phyloP scores from a whole-genome alignment of 2,888 invertebrate species.

The Plemyria rubiginata region DNA sequence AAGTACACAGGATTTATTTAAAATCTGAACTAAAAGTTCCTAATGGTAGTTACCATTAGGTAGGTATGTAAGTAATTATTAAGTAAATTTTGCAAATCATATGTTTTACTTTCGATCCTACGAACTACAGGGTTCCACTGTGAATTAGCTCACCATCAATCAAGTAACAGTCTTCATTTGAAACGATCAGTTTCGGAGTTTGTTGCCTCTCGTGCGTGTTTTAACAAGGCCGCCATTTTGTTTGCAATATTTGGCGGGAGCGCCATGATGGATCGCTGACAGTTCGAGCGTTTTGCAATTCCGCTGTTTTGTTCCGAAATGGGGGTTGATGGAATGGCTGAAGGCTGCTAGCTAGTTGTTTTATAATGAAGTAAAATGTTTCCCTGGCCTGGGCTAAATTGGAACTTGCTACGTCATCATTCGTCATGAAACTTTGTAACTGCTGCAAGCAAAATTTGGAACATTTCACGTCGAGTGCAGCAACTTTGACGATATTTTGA shows the following conservation, averaged over 20 bases:
- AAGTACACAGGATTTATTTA: too few relatives aligned
- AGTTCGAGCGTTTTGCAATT: conserved; percentile 49
- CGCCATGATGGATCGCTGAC: conserved; percentile 64
- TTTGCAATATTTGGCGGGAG: conserved; percentile 53
- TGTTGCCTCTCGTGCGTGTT: conserved; percentile 28
- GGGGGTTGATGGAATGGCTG: conserved; percentile 37
- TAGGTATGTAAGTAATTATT: too few relatives aligned
- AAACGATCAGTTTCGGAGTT: conserved; percentile 31
- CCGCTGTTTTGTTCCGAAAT: conserved; percentile 44
- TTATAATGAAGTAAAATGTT: conserved; percentile 14
- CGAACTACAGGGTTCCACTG: conserved; percentile 1
- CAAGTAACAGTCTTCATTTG: conserved; percentile 28
- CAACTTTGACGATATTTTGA: too few relatives aligned
- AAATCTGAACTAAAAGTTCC: too few relatives aligned
- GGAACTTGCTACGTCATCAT: conserved; percentile 41
- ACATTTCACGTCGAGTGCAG: too few relatives aligned
- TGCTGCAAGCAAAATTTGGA: background rate
- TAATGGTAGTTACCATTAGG: too few relatives aligned
- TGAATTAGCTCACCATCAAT: conserved; percentile 30
- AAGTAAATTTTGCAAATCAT: background rate
- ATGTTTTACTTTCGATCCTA: background rate
- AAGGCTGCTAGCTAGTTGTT: conserved; percentile 26
- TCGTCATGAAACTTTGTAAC: background rate
- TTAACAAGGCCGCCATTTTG: conserved; percentile 50
- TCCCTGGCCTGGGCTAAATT: conserved; percentile 3